A percentile compares a stretch with the other conserved stretches of the same genome.
phyloP scores from a whole-genome alignment of 2,113 vertebrate genomes.

The Carlito syrichta region DNA sequence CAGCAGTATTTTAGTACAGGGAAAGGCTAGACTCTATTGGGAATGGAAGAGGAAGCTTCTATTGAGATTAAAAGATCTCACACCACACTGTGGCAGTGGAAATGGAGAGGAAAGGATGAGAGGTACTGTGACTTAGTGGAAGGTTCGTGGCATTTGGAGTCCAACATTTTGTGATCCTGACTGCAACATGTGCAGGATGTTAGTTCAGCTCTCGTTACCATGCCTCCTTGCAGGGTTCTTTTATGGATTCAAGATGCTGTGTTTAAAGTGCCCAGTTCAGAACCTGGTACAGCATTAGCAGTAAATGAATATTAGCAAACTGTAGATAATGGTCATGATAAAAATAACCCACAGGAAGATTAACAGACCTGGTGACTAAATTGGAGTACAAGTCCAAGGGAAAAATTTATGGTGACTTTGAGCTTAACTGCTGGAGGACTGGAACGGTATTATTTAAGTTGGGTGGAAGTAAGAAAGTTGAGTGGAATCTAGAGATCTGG shows the following conservation, averaged over 20 bases:
- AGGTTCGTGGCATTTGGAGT: not conserved
- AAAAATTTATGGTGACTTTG: not conserved
- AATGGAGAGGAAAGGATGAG: not conserved
- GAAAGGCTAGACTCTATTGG: not conserved
- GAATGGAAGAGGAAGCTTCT: not conserved
- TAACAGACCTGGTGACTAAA: not conserved
- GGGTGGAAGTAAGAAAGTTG: not conserved
- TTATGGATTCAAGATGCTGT: not conserved
- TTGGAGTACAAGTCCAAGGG: not conserved
- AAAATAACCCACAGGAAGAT: not conserved
- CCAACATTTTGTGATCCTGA: not conserved
- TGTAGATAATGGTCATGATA: not conserved
- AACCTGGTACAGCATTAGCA: not conserved
- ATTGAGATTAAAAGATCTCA: not conserved
- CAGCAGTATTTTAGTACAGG: not conserved
- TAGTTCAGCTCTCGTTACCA: not conserved
- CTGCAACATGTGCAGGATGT: not conserved
- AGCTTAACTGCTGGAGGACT: not conserved
- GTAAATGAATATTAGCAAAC: not conserved
- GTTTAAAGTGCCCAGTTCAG: not conserved
- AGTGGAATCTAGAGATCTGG: not conserved
- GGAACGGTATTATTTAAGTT: not conserved
- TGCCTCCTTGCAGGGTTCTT: not conserved
- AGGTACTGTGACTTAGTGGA: fast-evolving
- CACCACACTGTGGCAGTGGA: not conserved